Percentiles rank a stretch among this genome's conserved stretches.
Conservation (phyloP, 2,888 invertebrate genomes). For the Dyspetes luteomarginatus region DNA sequence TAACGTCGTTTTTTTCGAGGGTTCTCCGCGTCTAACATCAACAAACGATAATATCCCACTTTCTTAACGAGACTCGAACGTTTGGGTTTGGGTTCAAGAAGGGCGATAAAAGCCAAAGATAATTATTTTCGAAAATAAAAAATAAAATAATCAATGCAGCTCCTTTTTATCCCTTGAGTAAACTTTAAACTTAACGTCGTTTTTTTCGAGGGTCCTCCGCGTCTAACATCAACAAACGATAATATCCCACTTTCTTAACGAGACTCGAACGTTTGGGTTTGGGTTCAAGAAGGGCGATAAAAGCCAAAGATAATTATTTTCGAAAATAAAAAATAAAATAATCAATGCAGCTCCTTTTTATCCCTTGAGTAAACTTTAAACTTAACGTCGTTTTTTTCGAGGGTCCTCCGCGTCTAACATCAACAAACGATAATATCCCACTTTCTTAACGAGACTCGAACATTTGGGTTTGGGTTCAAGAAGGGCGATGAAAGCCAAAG, state of each 20-base stretch:
- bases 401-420: background rate
- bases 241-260: background rate
- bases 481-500: no score
- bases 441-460: background rate
- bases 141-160: background rate
- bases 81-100: no score
- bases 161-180: background rate
- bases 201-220: background rate
- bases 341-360: background rate
- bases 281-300: no score
- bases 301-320: no score
- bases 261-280: background rate
- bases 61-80: background rate
- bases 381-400: background rate
- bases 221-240: slow-evolving; percentile 37
- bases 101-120: no score
- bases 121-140: no score
- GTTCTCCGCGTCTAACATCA: slow-evolving; percentile 6
- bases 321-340: slow-evolving; percentile 8
- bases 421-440: slow-evolving; percentile 24
- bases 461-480: no score
- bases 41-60: slow-evolving; percentile 17
- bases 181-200: background rate
- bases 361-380: background rate
- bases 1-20: background rate